Percentiles rank a stretch among this genome's conserved stretches.
These are phyloP conservation scores for Porites lobata DNA, from an alignment of 92 coral and sea anemone species.

Conservation along the genomic window DNA sequence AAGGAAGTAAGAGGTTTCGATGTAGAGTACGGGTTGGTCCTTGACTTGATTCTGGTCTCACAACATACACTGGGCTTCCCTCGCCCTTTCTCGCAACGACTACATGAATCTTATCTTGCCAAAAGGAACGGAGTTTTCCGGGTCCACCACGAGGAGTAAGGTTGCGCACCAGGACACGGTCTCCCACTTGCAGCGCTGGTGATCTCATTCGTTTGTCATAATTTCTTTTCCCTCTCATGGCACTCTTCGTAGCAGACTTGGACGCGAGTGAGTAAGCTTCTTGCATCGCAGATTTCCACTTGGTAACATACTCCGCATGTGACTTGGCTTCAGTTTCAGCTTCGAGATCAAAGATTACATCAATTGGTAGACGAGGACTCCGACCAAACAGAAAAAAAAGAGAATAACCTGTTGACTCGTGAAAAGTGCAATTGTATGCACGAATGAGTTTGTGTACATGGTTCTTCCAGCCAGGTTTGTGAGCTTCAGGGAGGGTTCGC, in stretches of 20 bases:
- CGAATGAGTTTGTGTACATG: no score
- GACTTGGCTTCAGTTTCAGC: no score
- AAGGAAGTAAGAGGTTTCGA: conserved; percentile 59
- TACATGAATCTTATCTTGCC: conserved; percentile 36
- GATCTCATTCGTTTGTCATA: conserved; percentile 50
- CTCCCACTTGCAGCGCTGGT: conserved; percentile 51
- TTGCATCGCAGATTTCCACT: conserved; percentile 45
- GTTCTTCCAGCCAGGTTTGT: no score
- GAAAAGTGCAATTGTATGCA: no score
- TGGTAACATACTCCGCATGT: no score
- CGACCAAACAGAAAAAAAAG: no score
- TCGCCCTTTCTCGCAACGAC: conserved; percentile 41
- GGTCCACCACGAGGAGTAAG: conserved; percentile 62
- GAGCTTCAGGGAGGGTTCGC: no score
- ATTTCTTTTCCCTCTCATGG: conserved; percentile 32
- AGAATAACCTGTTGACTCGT: no score
- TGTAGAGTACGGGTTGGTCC: conserved; percentile 55
- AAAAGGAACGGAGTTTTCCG: conserved; percentile 36
- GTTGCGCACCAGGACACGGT: conserved; percentile 54
- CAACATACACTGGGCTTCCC: neutral
- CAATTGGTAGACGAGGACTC: no score
- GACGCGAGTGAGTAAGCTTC: conserved; percentile 58
- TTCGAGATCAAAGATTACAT: no score
- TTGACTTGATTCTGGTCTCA: conserved; percentile 26
- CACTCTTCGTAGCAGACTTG: conserved; percentile 29